A percentile compares a stretch with the other conserved stretches of the same genome.
phyloP scores from a whole-genome alignment of 2,888 invertebrate genomes.

The Polyploca ridens region DNA sequence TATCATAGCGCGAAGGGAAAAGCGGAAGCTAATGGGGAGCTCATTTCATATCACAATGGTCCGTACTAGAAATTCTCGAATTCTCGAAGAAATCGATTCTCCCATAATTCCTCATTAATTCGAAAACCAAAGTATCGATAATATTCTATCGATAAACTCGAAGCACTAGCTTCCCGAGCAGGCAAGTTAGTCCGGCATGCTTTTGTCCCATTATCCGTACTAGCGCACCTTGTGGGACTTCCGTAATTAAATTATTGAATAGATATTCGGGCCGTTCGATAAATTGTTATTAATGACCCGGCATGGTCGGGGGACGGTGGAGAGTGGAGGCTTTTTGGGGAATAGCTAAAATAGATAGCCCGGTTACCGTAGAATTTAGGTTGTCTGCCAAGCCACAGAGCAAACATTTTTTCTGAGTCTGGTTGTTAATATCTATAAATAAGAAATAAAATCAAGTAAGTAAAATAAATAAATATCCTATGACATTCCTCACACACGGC shows the following conservation, averaged over 20 bases:
- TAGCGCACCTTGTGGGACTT: background rate
- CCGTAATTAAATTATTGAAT: conserved; percentile 4
- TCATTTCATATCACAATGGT: too few species aligned
- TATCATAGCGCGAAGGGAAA: too few species aligned
- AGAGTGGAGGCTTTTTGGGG: background rate
- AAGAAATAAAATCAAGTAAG: too few species aligned
- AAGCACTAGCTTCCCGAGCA: background rate
- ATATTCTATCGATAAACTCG: background rate
- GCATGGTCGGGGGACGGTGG: background rate
- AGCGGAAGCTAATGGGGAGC: too few species aligned
- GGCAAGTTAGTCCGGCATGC: conserved; percentile 2
- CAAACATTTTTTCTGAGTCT: too few species aligned
- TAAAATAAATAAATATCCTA: too few species aligned
- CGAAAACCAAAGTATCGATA: background rate
- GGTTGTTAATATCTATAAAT: too few species aligned
- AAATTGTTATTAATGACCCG: conserved; percentile 3
- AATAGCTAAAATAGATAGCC: background rate
- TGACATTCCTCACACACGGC: too few species aligned
- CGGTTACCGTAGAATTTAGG: too few species aligned
- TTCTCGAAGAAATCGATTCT: background rate
- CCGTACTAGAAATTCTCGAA: background rate
- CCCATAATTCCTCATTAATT: background rate
- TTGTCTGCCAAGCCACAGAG: too few species aligned
- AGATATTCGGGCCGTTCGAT: background rate
- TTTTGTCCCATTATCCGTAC: background rate